Conservation (phyloP, 2,113 vertebrate species). For the Charadrius vociferus region DNA sequence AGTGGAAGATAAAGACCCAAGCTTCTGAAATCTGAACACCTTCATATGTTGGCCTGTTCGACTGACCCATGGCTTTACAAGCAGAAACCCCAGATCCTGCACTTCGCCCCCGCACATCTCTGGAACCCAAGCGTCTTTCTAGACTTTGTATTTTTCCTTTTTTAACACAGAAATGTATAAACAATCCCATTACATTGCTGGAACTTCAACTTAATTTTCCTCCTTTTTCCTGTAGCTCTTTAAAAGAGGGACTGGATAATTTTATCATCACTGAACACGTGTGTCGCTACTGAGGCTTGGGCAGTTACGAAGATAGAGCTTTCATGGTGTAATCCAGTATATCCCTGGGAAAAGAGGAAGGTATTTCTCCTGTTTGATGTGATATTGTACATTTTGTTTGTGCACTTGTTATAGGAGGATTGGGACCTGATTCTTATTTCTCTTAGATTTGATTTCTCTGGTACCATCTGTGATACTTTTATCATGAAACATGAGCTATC, state of each 20-base stretch:
- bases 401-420: background rate
- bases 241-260: background rate
- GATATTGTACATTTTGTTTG: conserved; percentile 5
- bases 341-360: background rate
- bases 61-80: background rate
- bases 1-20: background rate
- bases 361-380: conserved; percentile 2
- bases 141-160: background rate
- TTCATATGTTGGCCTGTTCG: background rate
- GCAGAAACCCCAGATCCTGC: background rate
- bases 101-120: background rate
- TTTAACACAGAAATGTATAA: background rate
- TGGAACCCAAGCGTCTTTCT: background rate
- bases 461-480: background rate
- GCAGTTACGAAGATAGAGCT: background rate
- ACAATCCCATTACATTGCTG: background rate
- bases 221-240: background rate
- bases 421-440: conserved; percentile 1
- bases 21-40: background rate
- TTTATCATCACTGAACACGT: background rate
- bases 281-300: background rate
- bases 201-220: background rate
- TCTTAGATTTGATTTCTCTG: background rate
- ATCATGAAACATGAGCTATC: background rate
- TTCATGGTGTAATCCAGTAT: background rate